Base-by-base conservation (phyloP, 2,113 vertebrate genomes). In the Macrotis lagotis region DNA sequence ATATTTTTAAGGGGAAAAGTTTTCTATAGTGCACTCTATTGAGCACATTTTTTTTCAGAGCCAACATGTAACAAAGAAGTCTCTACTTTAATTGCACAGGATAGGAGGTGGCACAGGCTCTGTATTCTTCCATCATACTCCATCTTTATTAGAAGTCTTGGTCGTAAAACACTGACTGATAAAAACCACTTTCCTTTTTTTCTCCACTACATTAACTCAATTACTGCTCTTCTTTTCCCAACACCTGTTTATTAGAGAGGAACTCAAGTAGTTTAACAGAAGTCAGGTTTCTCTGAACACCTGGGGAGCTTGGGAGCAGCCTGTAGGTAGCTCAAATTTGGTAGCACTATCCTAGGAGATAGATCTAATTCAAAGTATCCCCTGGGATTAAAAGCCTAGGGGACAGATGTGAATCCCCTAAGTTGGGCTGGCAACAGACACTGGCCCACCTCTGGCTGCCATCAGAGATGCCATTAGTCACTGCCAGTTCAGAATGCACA, bases 191-290 rank as follows among this genome's bases (percentile, higher is more conserved):
- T 98, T 97, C 96, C 95, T 96, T 96, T 97, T 91, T 98, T 98
- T 98, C 97, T 98, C 97, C 95, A 98, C 96, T 97, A 97, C 96
- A 98, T 98, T 98, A 98, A 97, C 97, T 98, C 98, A 98, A 96
- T 97, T 96, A 96, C 98, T 59, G 92, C 97, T 97, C 96, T 96
- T 97, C 97, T 97, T 97, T 97, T 97, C 97, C 90, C 94, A 95
- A 94, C 97, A 98, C 98, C 98, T 98, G 97, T 98, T 98, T 98
- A 94, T 98, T 96, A 97, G 97, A 96, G 97, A 98, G 88, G 94
- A 94, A 91, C 97, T 95, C 95, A 97, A 97, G 98, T 92, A 96
- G 95, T 48, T 96, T 88, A 95, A 96, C 95, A 95, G 94, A 96
- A 96, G 95, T 96, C 97, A 94, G 97, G 94, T 93, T 97, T 97